Percentiles rank a stretch among this genome's conserved stretches.
phyloP scores from a whole-genome alignment of 2,888 invertebrate genomes.

The Andrena flavipes region DNA sequence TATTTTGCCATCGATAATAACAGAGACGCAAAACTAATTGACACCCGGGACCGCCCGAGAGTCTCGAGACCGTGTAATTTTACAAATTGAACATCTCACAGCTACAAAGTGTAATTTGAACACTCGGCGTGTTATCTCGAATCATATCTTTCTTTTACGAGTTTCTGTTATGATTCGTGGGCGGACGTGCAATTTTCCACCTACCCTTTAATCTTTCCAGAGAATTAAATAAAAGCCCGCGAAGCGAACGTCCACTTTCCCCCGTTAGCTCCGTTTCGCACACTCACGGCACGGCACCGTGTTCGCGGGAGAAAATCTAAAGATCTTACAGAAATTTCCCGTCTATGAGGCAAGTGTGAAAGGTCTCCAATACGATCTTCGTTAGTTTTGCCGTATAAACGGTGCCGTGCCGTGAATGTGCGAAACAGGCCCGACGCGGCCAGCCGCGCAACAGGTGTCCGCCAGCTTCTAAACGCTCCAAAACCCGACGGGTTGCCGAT shows the following conservation, averaged over 20 bases:
- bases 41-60: neutral
- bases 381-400: no score
- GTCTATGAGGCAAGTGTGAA: no score
- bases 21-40: neutral
- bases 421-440: no score
- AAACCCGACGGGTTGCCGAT: neutral
- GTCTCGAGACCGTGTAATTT: no score
- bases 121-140: neutral
- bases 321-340: no score
- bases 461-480: neutral
- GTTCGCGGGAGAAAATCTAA: no score
- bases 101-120: neutral
- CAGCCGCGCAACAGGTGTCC: conserved; percentile 8
- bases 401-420: no score
- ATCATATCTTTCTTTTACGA: neutral
- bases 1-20: neutral
- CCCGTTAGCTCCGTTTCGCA: no score
- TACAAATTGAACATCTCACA: no score
- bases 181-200: neutral
- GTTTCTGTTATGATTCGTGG: neutral
- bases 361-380: no score
- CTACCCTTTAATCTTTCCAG: neutral
- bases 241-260: conserved; percentile 1
- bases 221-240: conserved; percentile 4
- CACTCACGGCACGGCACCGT: no score